Base-by-base conservation (phyloP, 2,113 vertebrate species). In the Cynocephalus volans region DNA sequence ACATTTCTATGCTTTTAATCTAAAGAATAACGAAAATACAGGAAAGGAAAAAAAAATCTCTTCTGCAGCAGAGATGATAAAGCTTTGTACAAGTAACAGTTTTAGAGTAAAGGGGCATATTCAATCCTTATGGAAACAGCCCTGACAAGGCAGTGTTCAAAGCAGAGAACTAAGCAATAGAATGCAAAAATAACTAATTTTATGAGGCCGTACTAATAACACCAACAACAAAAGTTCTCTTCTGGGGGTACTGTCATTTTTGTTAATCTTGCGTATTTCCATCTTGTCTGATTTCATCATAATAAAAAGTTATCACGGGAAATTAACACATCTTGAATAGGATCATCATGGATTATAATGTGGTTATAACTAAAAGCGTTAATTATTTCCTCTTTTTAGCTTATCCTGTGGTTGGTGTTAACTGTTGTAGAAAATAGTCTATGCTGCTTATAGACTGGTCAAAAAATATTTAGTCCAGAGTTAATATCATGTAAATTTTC, bases 281-380 rank as follows among this genome's bases (percentile, higher is more conserved):
- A 14, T 85, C n/a, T 84, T 90, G 33, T 93, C 75, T 95, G 77
- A 73, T 92, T 97, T 88, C 62, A 69, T 94, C 50, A 36, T 75
- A 60, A 83, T 36, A 24, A 41, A 36, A 52, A 56, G 60, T 88
- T 81, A 93, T 50, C 69, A 82, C 69, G 58, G 76, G 87, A 95
- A 95, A 87, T 13, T 13, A 89, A 83, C 17, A 73, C 64, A 24
- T 56, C 41, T 54, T 81, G 48, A 79, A 18, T 60, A 92, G 73
- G 18, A 64, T 54, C 64, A 88, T 86, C 58, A 19, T 10, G 41
- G 75, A 89, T 87, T 76, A 72, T 62, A 93, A 50, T 5, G 45
- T 73, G 56, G 12, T 93, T 90, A 24, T 94, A 87, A 67, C 4
- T 21, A 64, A 89, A 84, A 31, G 28, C 12, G 45, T 19, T 18